Conservation (phyloP, 2,797 vertebrate species). For the Anguilla megastoma region DNA sequence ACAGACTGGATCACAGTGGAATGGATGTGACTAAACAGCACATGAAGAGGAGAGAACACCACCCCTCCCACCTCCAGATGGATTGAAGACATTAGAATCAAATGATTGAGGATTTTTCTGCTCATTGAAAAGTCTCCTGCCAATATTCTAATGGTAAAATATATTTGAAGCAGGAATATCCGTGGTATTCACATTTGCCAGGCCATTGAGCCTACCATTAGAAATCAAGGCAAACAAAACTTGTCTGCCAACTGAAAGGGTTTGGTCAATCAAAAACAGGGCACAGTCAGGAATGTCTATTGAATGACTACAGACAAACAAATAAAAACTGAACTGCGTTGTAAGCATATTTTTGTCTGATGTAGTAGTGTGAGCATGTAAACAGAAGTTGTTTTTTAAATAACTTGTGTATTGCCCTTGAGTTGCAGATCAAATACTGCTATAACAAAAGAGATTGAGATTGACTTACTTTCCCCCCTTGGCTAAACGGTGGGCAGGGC, state of each 20-base stretch:
- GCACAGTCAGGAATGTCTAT: neutral
- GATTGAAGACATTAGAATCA: neutral
- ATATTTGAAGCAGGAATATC: neutral
- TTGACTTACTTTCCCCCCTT: too few species aligned
- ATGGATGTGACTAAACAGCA: neutral
- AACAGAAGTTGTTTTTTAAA: too few species aligned
- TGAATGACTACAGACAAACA: neutral
- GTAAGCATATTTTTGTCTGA: neutral
- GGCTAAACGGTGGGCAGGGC: too few species aligned
- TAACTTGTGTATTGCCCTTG: too few species aligned
- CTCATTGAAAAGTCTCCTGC: neutral
- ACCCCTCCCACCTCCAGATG: neutral
- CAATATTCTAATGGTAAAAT: neutral
- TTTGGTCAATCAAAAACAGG: neutral
- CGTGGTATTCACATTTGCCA: neutral
- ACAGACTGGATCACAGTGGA: neutral
- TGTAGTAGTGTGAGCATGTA: neutral
- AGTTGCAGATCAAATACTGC: too few species aligned
- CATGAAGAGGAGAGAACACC: neutral
- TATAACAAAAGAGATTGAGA: too few species aligned
- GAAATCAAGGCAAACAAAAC: neutral
- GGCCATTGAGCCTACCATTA: neutral
- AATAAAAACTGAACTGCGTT: neutral
- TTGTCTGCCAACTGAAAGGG: neutral
- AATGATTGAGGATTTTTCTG: neutral